Percentiles rank a stretch among this genome's conserved stretches.
These are phyloP conservation scores for Epinotia demarniana DNA, from an alignment of 2,888 invertebrate genomes.

Conservation along the genomic window DNA sequence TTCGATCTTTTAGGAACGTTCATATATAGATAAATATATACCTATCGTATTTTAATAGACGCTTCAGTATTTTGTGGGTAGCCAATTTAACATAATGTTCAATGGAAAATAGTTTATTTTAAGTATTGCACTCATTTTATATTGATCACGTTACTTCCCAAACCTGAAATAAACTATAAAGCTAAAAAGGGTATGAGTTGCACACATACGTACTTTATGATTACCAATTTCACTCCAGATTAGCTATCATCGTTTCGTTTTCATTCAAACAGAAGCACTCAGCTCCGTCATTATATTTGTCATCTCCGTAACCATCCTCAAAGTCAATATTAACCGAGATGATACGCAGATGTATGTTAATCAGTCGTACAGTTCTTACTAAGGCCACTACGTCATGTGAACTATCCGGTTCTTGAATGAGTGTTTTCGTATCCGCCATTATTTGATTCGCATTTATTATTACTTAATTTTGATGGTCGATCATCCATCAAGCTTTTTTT, in stretches of 20 bases:
- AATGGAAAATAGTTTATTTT: no score
- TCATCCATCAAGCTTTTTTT: conserved; percentile 39
- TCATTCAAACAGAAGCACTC: conserved; percentile 5
- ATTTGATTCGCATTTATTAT: conserved; percentile 38
- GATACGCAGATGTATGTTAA: conserved; percentile 41
- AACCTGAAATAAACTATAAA: no score
- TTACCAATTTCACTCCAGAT: background rate
- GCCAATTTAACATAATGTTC: no score
- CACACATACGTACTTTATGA: no score
- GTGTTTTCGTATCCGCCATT: conserved; percentile 28
- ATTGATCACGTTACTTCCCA: no score
- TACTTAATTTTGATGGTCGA: conserved; percentile 31
- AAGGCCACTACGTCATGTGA: conserved; percentile 42
- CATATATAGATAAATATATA: no score
- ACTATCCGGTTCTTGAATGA: conserved; percentile 41
- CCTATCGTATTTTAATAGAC: no score
- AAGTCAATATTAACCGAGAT: conserved; percentile 33
- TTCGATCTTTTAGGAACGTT: no score
- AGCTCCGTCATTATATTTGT: conserved; percentile 11
- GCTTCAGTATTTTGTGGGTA: no score
- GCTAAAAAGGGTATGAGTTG: no score
- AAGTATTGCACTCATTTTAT: no score
- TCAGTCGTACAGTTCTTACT: conserved; percentile 16
- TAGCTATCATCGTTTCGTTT: background rate
- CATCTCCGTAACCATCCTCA: background rate